Evolutionary conservation across 2,797 vertebrate species (phyloP), one percentile per base, ranked within the genome.

Genomic region (Pempheris klunzingeri): DNA sequence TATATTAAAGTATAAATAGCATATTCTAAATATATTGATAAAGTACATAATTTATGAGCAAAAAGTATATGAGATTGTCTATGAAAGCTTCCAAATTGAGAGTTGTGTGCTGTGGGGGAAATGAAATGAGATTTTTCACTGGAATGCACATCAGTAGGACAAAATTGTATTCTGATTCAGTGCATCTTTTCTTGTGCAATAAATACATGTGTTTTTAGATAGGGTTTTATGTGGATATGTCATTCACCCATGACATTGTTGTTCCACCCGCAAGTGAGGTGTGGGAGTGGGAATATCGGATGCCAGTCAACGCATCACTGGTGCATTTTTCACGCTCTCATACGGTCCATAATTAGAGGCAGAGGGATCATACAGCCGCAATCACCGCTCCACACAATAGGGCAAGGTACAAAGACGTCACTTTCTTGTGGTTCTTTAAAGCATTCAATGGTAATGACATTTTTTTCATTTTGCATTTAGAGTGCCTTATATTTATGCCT

Each of bases 401-500:
- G 89, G 90, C 89, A 92, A 93, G 76, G 92, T 93, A 93, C 87
- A 90, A 89, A 92, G 90, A 92, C 85, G 17, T 90, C 90, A 83
- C 84, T 74, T 88, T 90, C 85, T 87, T 49, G 77, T 86, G 75
- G 74, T 92, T 90, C 89, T 87, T 81, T 69, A 64, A 86, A 77
- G 77, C 66, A 61, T 90, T 85, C 71, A 53, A 50, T 34, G 60
- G 83, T 80, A 71, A 81, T 73, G 62, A 78, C 64, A 67, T 85
- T 95, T 95, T 95, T 95, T 95, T 94, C 85, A 90, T 96, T 97
- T 97, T 95, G 95, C 97, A 98, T 99, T 97, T 99, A 99, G 97
- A 99, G 98, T 99, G 98, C 98, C 98, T 99, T 99, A 99, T 98
- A 99, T 97, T 98, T 97, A 97, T 97, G 97, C 96, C 97, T 98